Conservation (phyloP, 2,888 invertebrate genomes). For the Drosophila greeni region DNA sequence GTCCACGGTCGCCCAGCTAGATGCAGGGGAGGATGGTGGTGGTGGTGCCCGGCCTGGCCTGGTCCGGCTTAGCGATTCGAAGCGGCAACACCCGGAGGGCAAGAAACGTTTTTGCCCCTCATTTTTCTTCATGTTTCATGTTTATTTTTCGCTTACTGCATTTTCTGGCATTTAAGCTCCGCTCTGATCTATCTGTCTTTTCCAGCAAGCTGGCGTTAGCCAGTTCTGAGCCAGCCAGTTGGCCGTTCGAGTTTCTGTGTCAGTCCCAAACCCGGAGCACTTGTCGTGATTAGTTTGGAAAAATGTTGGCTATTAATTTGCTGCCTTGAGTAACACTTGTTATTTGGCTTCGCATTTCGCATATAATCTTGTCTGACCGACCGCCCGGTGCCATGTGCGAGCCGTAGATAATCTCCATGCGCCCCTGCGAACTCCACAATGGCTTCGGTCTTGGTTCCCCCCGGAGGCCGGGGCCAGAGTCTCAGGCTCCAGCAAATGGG, state of each 20-base stretch:
- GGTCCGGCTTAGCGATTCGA: slow-evolving; percentile 1
- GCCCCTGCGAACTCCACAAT: slow-evolving; percentile 25
- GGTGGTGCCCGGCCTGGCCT: background rate
- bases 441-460: background rate
- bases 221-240: slow-evolving; percentile 4
- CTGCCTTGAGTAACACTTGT: slow-evolving; percentile 59
- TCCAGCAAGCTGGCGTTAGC: slow-evolving; percentile 2
- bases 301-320: slow-evolving; percentile 54
- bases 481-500: slow-evolving; percentile 23
- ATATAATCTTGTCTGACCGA: slow-evolving; percentile 49
- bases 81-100: slow-evolving; percentile 32
- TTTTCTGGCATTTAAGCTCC: slow-evolving; percentile 40
- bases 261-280: slow-evolving; percentile 46
- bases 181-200: slow-evolving; percentile 37
- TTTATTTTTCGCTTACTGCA: slow-evolving; percentile 45
- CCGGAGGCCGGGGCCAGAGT: slow-evolving; percentile 2
- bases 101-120: slow-evolving; percentile 37
- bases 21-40: background rate
- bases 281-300: slow-evolving; percentile 56
- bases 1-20: slow-evolving; percentile 8
- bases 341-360: slow-evolving; percentile 44
- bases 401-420: slow-evolving; percentile 46
- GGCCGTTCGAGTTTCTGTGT: slow-evolving; percentile 42
- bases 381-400: slow-evolving; percentile 47
- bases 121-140: slow-evolving; percentile 43